These are phyloP conservation scores for Sternarchorhynchus goeldii DNA, from an alignment of 2,797 vertebrate genomes.

Conservation along the genomic window DNA sequence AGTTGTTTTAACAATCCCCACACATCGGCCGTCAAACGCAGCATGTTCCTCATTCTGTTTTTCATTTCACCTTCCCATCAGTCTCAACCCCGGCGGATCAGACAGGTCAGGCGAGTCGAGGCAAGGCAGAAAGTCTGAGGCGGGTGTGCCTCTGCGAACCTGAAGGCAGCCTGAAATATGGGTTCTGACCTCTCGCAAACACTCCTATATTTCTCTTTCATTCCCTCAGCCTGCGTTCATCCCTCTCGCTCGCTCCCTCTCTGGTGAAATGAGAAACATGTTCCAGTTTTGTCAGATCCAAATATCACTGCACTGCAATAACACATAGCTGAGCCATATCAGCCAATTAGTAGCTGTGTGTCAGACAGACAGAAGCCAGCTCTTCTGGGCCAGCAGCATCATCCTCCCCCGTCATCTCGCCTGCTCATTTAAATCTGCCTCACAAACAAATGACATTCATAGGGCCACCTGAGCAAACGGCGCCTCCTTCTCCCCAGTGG, in stretches of 20 bases:
- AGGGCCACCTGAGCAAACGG: conserved; percentile 71
- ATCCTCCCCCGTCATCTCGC: conserved; percentile 43
- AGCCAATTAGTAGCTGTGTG: conserved; percentile 49
- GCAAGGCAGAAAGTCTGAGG: conserved; percentile 58
- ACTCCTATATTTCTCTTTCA: conserved; percentile 50
- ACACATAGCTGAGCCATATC: conserved; percentile 29
- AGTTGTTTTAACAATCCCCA: conserved; percentile 47
- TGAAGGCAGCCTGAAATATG: conserved; percentile 48
- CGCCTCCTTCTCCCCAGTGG: conserved; percentile 69
- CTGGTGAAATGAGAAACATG: conserved; percentile 43
- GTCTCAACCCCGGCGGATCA: conserved; percentile 63
- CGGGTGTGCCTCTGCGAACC: conserved; percentile 51
- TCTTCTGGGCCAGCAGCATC: conserved; percentile 15
- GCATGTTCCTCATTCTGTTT: conserved; percentile 55
- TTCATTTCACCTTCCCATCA: conserved; percentile 66
- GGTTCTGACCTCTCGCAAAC: conserved; percentile 63
- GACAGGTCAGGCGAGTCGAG: conserved; percentile 62
- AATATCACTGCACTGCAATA: conserved; percentile 25
- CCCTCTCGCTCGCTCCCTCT: conserved; percentile 29
- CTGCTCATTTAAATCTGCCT: conserved; percentile 67
- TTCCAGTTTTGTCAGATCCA: conserved; percentile 43
- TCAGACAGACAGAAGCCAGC: conserved; percentile 37
- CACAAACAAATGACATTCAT: conserved; percentile 78
- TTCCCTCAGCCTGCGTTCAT: conserved; percentile 39
- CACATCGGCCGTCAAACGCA: conserved; percentile 45